Conservation (phyloP, 2,888 invertebrate genomes). For the Philereme vetulata region DNA sequence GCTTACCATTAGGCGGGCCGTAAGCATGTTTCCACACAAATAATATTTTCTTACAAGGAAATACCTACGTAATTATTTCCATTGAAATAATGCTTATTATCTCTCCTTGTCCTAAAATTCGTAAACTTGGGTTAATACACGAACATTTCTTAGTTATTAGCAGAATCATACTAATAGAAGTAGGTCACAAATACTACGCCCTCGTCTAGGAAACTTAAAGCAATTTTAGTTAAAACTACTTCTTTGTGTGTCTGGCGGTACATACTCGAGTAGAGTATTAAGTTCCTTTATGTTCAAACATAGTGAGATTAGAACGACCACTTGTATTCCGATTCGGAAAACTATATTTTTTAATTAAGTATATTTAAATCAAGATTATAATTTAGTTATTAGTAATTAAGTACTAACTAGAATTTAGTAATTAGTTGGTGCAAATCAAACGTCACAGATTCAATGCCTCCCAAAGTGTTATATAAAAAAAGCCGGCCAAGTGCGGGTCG, state of each 20-base stretch:
- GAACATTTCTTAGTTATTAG: slow-evolving; percentile 28
- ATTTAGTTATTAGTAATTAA: no score
- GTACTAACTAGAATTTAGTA: no score
- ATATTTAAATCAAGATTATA: no score
- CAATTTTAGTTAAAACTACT: slow-evolving; percentile 32
- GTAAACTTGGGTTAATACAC: slow-evolving; percentile 19
- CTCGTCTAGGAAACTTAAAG: slow-evolving; percentile 20
- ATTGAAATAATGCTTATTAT: not conserved
- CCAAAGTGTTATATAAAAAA: no score
- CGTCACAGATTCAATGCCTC: no score
- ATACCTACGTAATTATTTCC: not conserved
- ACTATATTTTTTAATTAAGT: no score
- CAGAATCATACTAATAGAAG: slow-evolving; percentile 23
- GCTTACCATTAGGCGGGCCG: no score
- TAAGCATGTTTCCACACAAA: no score
- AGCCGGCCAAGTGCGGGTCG: no score
- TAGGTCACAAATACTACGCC: slow-evolving; percentile 25
- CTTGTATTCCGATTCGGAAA: not conserved
- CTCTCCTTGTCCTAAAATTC: slow-evolving; percentile 9
- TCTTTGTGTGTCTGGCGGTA: slow-evolving; percentile 24
- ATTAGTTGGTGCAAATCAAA: no score
- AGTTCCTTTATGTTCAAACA: not conserved
- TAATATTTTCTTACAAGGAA: not conserved
- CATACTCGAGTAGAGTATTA: not conserved
- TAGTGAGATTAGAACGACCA: not conserved